A percentile compares a stretch with the other conserved stretches of the same genome.
These are phyloP conservation scores for Anguilla rostrata DNA, from an alignment of 2,113 vertebrate genomes.

Conservation along the genomic window DNA sequence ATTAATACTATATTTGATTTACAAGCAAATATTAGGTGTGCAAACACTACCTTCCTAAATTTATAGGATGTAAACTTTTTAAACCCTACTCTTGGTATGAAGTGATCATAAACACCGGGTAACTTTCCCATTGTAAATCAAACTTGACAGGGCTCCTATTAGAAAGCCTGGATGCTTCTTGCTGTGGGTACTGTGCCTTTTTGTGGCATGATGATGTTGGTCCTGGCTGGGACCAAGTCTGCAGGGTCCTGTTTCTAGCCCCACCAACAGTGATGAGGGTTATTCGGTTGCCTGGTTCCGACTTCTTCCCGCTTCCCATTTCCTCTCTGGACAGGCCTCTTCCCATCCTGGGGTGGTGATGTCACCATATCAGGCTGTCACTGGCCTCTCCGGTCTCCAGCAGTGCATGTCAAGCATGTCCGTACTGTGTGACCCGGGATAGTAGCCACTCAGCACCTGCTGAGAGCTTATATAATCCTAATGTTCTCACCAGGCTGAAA, in stretches of 20 bases:
- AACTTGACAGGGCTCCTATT: constrained; percentile 21
- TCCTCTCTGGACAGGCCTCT: constrained; percentile 27
- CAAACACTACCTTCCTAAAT: neutral
- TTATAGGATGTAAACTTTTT: neutral
- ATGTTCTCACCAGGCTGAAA: constrained; percentile 19
- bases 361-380: constrained; percentile 36
- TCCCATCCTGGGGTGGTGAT: constrained; percentile 31
- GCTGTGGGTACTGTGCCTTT: constrained; percentile 37
- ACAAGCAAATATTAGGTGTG: too few relatives aligned
- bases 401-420: constrained; percentile 42
- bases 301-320: constrained; percentile 16
- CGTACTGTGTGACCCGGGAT: constrained; percentile 23
- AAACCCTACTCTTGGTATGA: too few relatives aligned
- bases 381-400: constrained; percentile 7
- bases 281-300: constrained; percentile 22
- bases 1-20: too few relatives aligned
- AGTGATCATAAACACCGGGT: neutral
- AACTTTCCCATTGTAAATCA: constrained; percentile 36
- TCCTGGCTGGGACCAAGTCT: constrained; percentile 29
- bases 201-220: constrained; percentile 48
- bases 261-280: neutral
- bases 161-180: constrained; percentile 39
- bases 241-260: constrained; percentile 38
- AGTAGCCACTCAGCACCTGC: constrained; percentile 38
- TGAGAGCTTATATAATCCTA: neutral